Evolutionary conservation across 2,113 vertebrate species (phyloP), one percentile per base, ranked within the genome.

Genomic region (Nannospalax galili): DNA sequence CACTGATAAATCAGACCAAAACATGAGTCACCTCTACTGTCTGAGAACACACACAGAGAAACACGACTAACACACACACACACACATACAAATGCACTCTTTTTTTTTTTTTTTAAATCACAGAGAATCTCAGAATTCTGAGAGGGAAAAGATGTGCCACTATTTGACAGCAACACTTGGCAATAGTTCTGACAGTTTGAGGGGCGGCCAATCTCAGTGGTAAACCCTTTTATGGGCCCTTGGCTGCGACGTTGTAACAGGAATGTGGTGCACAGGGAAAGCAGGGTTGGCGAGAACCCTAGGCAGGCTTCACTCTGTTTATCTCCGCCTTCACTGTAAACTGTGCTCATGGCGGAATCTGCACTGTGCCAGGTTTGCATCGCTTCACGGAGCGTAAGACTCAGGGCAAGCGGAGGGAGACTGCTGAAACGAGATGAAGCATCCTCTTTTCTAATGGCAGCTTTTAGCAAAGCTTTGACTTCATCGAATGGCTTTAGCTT

Each of bases 161-260:
- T 73, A 81, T 90, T 90, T 97, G 96, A 96, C 90, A 97, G 95
- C 80, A 96, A 96, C 94, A 93, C 73, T 95, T 97, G 96, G 97
- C 97, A 97, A 26, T 87, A 8, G 52, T 79, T 88, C 80, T 96
- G 96, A 96, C 91, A 97, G 90, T 93, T 96, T 84, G 90, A 95
- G 94, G 80, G 77, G 78, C 94, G 96, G 95, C 95, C 95, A 96
- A 73, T 62, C 96, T 88, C 42, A 78, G 92, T 75, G 84, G 95
- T 90, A 81, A 94, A 94, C 77, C 87, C 93, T 94, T 94, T 90
- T 40, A 93, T 73, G 95, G 95, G 91, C 93, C 96, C 84, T 95
- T 97, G 96, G 92, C 96, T 96, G 94, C 73, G n/a, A 79, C 90
- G 15, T n/a, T 95, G 28, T 60, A 85, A 67, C 28, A 65, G 80